phyloP scores from a whole-genome alignment of 2,113 vertebrate species.

The Collichthys lucidus region DNA sequence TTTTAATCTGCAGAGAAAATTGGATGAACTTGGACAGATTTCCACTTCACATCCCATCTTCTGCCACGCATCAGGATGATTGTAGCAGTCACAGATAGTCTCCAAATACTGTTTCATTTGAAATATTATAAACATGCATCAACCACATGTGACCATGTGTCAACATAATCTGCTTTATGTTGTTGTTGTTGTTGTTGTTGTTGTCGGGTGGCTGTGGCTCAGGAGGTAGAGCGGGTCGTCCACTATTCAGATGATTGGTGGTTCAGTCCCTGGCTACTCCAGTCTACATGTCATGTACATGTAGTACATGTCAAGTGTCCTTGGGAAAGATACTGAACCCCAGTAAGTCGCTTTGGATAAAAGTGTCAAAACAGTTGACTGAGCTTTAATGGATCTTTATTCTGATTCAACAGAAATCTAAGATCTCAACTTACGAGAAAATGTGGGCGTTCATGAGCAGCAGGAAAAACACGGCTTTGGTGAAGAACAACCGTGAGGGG shows the following conservation, averaged over 20 bases:
- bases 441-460: slow-evolving; percentile 99
- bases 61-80: slow-evolving; percentile 9
- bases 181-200: background rate
- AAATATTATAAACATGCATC: slow-evolving; percentile 5
- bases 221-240: too few relatives aligned
- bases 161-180: background rate
- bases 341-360: too few relatives aligned
- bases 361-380: too few relatives aligned
- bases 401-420: slow-evolving; percentile 91
- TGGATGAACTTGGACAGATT: slow-evolving; percentile 48
- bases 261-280: too few relatives aligned
- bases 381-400: slow-evolving; percentile 1
- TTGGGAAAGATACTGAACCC: too few relatives aligned
- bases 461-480: slow-evolving; percentile 93
- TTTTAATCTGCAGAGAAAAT: slow-evolving; percentile 50
- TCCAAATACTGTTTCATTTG: slow-evolving; percentile 3
- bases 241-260: too few relatives aligned
- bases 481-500: slow-evolving; percentile 95
- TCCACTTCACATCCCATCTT: slow-evolving; percentile 42
- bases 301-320: too few relatives aligned
- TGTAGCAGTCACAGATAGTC: slow-evolving; percentile 12
- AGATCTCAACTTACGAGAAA: slow-evolving; percentile 98
- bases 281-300: too few relatives aligned
- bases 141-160: background rate
- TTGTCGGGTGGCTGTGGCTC: background rate